These are phyloP conservation scores for Apodemia mormo DNA, from an alignment of 2,888 invertebrate species.

Conservation along the genomic window DNA sequence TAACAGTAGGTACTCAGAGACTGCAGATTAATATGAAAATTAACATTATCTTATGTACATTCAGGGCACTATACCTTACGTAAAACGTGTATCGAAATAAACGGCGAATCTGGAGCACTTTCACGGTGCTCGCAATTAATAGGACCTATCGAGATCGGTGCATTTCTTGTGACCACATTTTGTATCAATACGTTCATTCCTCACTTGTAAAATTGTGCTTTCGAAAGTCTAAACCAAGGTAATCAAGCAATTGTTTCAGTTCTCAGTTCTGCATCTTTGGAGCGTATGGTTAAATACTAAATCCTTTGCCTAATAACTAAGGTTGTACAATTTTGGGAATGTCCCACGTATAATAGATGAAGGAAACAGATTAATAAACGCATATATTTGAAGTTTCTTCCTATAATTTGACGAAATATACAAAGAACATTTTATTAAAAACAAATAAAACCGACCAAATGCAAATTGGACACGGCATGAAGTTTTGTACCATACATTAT, in stretches of 20 bases:
- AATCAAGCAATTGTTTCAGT: slow-evolving; percentile 2
- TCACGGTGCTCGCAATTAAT: slow-evolving; percentile 24
- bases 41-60: slow-evolving; percentile 6
- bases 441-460: too few species aligned
- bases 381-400: too few species aligned
- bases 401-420: too few species aligned
- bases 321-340: too few species aligned
- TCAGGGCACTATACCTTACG: slow-evolving; percentile 18
- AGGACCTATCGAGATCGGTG: slow-evolving; percentile 15
- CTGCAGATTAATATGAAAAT: slow-evolving; percentile 1
- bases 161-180: slow-evolving; percentile 11
- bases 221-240: slow-evolving; percentile 2
- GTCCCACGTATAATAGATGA: too few species aligned
- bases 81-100: slow-evolving; percentile 21
- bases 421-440: too few species aligned
- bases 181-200: not conserved
- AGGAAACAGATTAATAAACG: too few species aligned
- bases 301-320: too few species aligned
- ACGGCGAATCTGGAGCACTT: slow-evolving; percentile 22
- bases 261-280: slow-evolving; percentile 5
- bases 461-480: too few species aligned
- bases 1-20: not conserved
- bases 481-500: too few species aligned
- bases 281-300: not conserved
- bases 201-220: not conserved